Base-by-base conservation (phyloP, 2,888 invertebrate genomes). In the Cetonia aurata region DNA sequence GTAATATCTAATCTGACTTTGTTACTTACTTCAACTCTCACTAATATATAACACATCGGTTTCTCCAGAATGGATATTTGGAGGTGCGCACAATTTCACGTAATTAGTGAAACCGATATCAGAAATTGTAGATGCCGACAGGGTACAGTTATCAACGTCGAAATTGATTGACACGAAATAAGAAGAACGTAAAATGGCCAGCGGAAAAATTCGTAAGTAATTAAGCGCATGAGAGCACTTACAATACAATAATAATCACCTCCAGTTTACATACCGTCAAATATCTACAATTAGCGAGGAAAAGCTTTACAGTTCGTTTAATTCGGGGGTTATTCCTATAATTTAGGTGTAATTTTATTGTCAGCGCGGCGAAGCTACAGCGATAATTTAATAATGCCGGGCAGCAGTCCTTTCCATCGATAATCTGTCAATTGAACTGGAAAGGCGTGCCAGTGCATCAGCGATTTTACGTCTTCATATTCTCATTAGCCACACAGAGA, bases 381-480 rank as follows among this genome's bases (percentile, higher is more conserved):
- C 70, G 75, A 75, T 78, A 76, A 77, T 78, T 77, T 77, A 76
- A 76, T 76, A 76, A 77, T 75, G 75, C 72, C 70, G 72, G 72
- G 71, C 70, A 55, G 67, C 75, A 71, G 71, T 70, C 66, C 57
- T 72, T 57, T 52, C 73, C 73, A 74, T 75, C 75, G 74, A 76
- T 78, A 76, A 78, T 80, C 78, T 79, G 78, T 80, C 80, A 78
- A 78, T 79, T 77, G 77, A 77, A 75, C 73, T 75, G 72, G 71
- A 72, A 75, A 77, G 79, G 79, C 74, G 78, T 78, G 77, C 71
- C 79, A 69, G 73, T 77, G 77, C 78, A 76, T 77, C 78, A 77
- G 77, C 79, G 78, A 75, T 77, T 78, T 79, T 75, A 76, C 73
- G 72, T 78, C 77, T 78, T 77, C 75, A 76, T 78, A 74, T 72